These are phyloP conservation scores for Tromatobia lineatoria DNA, from an alignment of 2,888 invertebrate species.

Conservation along the genomic window DNA sequence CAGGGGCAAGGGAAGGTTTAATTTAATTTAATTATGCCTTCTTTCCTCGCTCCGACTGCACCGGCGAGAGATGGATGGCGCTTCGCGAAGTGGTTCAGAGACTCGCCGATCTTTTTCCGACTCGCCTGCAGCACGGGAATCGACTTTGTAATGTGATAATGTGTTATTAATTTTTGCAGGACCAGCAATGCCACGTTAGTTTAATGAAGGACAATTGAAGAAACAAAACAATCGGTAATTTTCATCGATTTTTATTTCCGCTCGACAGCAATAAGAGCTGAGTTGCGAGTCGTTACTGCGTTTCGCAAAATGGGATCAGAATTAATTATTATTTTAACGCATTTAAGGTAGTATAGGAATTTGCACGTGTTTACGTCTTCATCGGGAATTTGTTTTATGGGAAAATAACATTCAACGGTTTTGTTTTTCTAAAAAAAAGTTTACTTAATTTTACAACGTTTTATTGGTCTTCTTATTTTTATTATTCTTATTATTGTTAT, in stretches of 20 bases:
- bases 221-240: background rate
- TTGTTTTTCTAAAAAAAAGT: no score
- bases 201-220: background rate
- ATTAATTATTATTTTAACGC: no score
- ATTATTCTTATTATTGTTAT: no score
- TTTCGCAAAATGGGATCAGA: no score
- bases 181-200: background rate
- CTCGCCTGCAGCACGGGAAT: constrained; percentile 34
- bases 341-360: no score
- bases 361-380: no score
- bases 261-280: background rate
- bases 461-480: no score
- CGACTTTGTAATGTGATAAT: constrained; percentile 39
- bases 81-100: constrained; percentile 62
- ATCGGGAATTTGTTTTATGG: no score
- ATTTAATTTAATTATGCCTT: constrained; percentile 82
- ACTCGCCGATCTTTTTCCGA: constrained; percentile 23
- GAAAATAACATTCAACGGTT: no score
- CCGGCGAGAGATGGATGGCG: constrained; percentile 78
- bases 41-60: constrained; percentile 76
- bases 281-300: no score
- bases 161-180: constrained; percentile 5
- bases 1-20: constrained; percentile 69
- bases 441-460: no score
- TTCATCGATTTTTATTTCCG: background rate